Base-by-base conservation (phyloP, 1,140 invertebrate genomes). In the Ceratina calcarata region DNA sequence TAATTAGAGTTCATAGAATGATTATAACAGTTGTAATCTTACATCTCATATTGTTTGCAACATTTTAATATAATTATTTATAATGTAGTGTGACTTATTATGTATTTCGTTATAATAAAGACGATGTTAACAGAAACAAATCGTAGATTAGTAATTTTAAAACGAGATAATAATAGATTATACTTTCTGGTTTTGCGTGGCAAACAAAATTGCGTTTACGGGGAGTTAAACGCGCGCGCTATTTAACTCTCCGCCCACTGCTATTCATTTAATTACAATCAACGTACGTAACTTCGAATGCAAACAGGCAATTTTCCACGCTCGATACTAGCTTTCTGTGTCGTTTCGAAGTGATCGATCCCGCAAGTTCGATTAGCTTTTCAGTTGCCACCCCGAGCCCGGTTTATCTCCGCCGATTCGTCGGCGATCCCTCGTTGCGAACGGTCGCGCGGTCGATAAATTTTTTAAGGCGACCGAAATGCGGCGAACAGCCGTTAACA, bases 381-480 rank as follows among this genome's bases (percentile, higher is more conserved):
- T 68, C 53, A 68, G 68, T 76, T 20, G 53, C 32, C 16, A 22
- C 8, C 55, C n/a, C n/a, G n/a, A n/a, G n/a, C n/a, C 32, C 32
- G 53, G 10, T 68, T 57, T 58, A 49, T 22, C 66, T 27, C n/a
- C 55, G 10, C 10, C 45, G 45, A 76, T 76, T 58, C 32, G 53
- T 49, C 53, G 73, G 2, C 27, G 53, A 20, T 74, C 4, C 13
- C 2, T 2, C 32, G 32, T 4, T 55, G 16, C 10, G 57, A 49
- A 61, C 37, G 37, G 37, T 6, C 37, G 61, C 20, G 16, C 22
- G 32, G 58, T 62, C 20, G 37, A 72, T 72, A 4, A 22, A 72
- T 72, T 75, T 75, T 75, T 58, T 6, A 60, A 37, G 62, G 15
- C 3, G 51, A 15, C n/a, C 16, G 55, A 32, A 78, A 72, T 55